phyloP scores from a whole-genome alignment of 2,113 vertebrate genomes.

The Plestiodon gilberti region DNA sequence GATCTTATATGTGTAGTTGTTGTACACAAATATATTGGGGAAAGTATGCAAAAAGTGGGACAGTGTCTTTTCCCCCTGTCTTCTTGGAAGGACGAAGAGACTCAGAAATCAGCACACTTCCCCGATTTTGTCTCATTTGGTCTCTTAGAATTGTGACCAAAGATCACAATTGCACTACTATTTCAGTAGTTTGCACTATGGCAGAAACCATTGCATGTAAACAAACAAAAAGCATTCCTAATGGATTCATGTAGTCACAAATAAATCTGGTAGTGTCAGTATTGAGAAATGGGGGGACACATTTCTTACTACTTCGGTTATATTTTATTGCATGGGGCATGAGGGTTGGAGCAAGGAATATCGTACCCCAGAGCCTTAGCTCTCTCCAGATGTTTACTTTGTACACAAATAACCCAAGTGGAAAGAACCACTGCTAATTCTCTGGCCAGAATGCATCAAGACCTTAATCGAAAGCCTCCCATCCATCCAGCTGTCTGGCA shows the following conservation, averaged over 20 bases:
- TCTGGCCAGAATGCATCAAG: conserved; percentile 78
- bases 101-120: background rate
- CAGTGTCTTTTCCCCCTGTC: background rate
- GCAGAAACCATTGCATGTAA: background rate
- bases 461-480: conserved; percentile 80
- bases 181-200: background rate
- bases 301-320: conserved; percentile 28
- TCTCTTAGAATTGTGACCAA: conserved; percentile 1
- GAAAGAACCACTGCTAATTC: conserved; percentile 81
- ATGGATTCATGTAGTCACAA: background rate
- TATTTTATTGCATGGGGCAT: conserved; percentile 41
- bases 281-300: no score
- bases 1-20: background rate
- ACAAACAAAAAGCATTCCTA: background rate
- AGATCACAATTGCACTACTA: no score
- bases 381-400: conserved; percentile 78
- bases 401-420: conserved; percentile 71
- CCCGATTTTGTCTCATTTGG: background rate
- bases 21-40: background rate
- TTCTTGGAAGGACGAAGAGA: background rate
- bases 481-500: conserved; percentile 87
- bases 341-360: conserved; percentile 21
- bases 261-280: background rate
- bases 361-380: conserved; percentile 44
- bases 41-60: background rate